These are phyloP conservation scores for Drosophila santomea DNA, from an alignment of 1,140 invertebrate species.

Conservation along the genomic window DNA sequence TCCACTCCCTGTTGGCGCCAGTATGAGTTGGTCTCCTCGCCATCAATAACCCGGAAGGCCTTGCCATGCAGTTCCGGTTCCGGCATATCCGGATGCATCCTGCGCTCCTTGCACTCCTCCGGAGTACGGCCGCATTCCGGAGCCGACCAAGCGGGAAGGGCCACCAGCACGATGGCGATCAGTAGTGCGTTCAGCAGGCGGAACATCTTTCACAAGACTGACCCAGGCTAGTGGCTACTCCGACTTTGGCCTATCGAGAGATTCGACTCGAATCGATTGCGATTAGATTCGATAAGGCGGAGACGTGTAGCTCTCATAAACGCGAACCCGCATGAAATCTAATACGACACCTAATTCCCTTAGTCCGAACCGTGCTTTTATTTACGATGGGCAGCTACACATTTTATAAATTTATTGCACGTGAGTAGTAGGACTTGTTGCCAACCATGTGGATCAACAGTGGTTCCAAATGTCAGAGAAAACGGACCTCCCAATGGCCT, in stretches of 20 bases:
- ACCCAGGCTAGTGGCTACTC: constrained; percentile 1
- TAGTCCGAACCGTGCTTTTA: constrained; percentile 46
- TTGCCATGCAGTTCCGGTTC: constrained; percentile 10
- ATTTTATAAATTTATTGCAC: constrained; percentile 73
- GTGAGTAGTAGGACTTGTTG: constrained; percentile 45
- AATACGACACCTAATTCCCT: constrained; percentile 45
- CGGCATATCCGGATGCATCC: constrained; percentile 67
- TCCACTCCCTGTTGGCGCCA: constrained; percentile 73
- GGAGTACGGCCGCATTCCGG: constrained; percentile 55
- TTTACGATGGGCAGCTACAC: constrained; percentile 56
- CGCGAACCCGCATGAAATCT: constrained; percentile 54
- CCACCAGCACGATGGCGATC: constrained; percentile 38
- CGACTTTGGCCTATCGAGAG: constrained; percentile 22
- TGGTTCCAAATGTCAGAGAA: constrained; percentile 1
- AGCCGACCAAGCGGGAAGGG: constrained; percentile 32
- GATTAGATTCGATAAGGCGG: constrained; percentile 58
- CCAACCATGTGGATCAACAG: constrained; percentile 24
- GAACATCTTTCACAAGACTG: constrained; percentile 66
- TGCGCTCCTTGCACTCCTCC: constrained; percentile 60
- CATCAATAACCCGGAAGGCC: constrained; percentile 23
- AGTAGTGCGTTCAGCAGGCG: constrained; percentile 40
- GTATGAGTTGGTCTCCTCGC: constrained; percentile 70
- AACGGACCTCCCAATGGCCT: constrained; percentile 2
- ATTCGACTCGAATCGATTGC: constrained; percentile 35
- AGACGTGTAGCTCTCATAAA: constrained; percentile 39